Percentiles rank a stretch among this genome's conserved stretches.
Evolutionary conservation across 2,113 vertebrate genomes (phyloP).

Genomic region (Collichthys lucidus): DNA sequence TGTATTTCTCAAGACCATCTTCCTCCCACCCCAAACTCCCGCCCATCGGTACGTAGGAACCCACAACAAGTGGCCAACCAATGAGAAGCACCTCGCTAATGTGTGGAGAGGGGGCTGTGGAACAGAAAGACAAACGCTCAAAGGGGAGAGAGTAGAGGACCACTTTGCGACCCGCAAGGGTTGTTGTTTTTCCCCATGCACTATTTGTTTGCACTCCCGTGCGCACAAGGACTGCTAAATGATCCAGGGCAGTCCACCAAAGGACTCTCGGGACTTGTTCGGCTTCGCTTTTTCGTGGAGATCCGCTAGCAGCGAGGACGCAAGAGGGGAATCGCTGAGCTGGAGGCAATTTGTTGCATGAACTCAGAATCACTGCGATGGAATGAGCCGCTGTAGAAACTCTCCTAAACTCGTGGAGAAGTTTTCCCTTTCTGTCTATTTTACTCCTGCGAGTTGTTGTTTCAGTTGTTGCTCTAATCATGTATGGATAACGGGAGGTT

Average conservation of each 20-base stretch:
- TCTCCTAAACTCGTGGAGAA: constrained; percentile 51
- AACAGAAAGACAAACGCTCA: constrained; percentile 85
- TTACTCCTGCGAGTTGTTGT: not conserved
- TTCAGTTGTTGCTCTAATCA: constrained; percentile 9
- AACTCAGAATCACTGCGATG: constrained; percentile 54
- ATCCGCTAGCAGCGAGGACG: constrained; percentile 36
- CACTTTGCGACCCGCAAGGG: constrained; percentile 79
- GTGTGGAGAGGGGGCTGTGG: constrained; percentile 78
- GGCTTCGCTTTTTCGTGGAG: constrained; percentile 8
- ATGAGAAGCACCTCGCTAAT: constrained; percentile 81
- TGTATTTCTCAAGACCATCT: constrained; percentile 42
- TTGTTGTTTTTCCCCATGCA: constrained; percentile 82
- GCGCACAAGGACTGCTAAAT: constrained; percentile 49
- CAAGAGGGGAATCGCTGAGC: constrained; percentile 41
- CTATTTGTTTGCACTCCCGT: constrained; percentile 91
- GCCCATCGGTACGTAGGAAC: constrained; percentile 84
- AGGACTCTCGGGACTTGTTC: constrained; percentile 19
- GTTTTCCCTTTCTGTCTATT: constrained; percentile 16
- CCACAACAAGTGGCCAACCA: constrained; percentile 89
- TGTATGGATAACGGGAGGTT: constrained; percentile 69
- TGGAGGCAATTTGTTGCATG: constrained; percentile 36
- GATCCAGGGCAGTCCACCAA: constrained; percentile 66
- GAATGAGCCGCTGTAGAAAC: constrained; percentile 59
- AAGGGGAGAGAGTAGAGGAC: constrained; percentile 77
- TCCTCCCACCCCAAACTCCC: constrained; percentile 77